Percentiles rank a stretch among this genome's conserved stretches.
Conservation (phyloP, 2,888 invertebrate species). For the Harpagoxenus sublaevis region DNA sequence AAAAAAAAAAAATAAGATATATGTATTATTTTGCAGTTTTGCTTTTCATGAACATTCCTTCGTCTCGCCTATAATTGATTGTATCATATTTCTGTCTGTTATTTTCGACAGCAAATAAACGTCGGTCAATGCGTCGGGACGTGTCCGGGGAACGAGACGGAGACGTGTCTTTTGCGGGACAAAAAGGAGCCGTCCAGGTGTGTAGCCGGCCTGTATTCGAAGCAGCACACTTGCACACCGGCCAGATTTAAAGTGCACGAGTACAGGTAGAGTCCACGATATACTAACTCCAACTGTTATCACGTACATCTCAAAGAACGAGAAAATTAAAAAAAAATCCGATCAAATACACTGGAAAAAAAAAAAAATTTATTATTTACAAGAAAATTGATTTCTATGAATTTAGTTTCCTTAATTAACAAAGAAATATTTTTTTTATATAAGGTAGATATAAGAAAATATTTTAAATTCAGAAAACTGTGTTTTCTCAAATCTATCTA, state of each 20-base stretch:
- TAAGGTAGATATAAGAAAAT: no score
- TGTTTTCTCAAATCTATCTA: no score
- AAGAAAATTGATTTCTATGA: no score
- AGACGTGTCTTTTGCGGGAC: constrained; percentile 82
- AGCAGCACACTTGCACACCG: constrained; percentile 81
- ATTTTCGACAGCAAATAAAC: constrained; percentile 83
- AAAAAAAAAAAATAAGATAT: not conserved
- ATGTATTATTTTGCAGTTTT: not conserved
- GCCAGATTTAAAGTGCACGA: constrained; percentile 84
- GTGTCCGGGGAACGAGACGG: constrained; percentile 82
- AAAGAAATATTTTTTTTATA: no score
- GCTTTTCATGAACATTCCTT: not conserved
- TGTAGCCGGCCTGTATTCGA: constrained; percentile 80
- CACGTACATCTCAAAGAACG: not conserved
- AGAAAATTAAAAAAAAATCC: not conserved
- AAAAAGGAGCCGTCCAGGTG: constrained; percentile 83
- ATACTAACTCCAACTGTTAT: not conserved
- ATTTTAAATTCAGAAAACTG: no score
- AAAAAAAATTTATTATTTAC: no score
- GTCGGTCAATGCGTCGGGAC: constrained; percentile 85
- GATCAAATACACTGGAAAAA: not conserved
- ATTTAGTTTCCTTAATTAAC: no score
- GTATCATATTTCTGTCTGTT: not conserved
- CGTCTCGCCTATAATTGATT: no score
- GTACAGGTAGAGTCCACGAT: constrained; percentile 74